A percentile compares a stretch with the other conserved stretches of the same genome.
Evolutionary conservation across 2,888 invertebrate genomes (phyloP).

Genomic region (Drosophila incognita): DNA sequence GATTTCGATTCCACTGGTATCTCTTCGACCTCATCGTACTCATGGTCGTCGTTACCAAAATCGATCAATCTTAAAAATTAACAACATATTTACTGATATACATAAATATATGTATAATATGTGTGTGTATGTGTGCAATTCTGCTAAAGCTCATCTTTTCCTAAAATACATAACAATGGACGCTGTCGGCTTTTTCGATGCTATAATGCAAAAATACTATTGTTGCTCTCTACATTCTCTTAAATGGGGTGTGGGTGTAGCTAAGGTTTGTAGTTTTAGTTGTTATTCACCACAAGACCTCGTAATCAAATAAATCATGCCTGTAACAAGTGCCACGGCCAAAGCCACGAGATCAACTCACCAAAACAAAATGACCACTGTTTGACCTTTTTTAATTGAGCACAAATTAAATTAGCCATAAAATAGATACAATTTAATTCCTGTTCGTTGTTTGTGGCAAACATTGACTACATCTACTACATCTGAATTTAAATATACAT

Average conservation of each 20-base stretch:
- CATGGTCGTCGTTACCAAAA: constrained; percentile 83
- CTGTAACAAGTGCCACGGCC: constrained; percentile 65
- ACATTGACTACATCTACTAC: constrained; percentile 32
- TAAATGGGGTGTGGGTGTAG: constrained; percentile 9
- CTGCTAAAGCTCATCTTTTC: constrained; percentile 5
- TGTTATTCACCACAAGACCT: constrained; percentile 35
- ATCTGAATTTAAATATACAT: constrained; percentile 20
- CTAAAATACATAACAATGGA: constrained; percentile 20
- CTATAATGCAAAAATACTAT: constrained; percentile 14
- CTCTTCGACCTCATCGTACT: constrained; percentile 83
- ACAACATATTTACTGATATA: not conserved
- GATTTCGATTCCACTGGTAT: constrained; percentile 77
- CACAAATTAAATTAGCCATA: constrained; percentile 79
- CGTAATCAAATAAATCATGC: constrained; percentile 52
- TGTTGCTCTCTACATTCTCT: constrained; percentile 11
- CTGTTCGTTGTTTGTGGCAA: constrained; percentile 42
- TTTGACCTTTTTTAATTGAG: constrained; percentile 81
- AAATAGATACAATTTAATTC: constrained; percentile 78
- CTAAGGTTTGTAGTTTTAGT: constrained; percentile 13
- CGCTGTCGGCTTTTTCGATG: not conserved
- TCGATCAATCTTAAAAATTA: constrained; percentile 80
- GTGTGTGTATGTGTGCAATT: not conserved
- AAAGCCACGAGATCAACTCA: constrained; percentile 62
- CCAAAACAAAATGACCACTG: constrained; percentile 62
- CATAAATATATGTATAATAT: not conserved